Base-by-base conservation (phyloP, 2,888 invertebrate genomes). In the Nemotelus nigrinus region DNA sequence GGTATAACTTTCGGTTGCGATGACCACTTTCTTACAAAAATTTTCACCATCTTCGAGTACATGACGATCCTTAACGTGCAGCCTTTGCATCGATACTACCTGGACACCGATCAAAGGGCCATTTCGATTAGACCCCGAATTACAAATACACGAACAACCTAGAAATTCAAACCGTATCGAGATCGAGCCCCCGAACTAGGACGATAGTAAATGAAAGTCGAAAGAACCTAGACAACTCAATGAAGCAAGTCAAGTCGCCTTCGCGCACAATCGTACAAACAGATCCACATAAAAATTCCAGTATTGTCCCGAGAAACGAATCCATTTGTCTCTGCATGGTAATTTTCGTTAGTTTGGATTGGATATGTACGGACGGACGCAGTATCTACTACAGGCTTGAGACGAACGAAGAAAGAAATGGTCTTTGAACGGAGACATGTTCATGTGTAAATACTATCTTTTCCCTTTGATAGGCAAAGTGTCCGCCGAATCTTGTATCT, bases 381-480 rank as follows among this genome's bases (percentile, higher is more conserved):
- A 57, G 57, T 10, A 70, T 70, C 50, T 43, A 8, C 8, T 25
- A 53, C 47, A 43, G 6, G 41, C 41, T 55, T 8, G 55, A 70
- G 53, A 25, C 25, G 25, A 43, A 70, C 53, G 50, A 70, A 47
- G 70, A 25, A 55, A 53, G 4, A 65, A 65, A 7, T 65, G 65
- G 41, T 47, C 65, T 65, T 65, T 65, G 65, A n/a, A 25, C 44
- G 4, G 41, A 47, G 47, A 39, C 70, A 50, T 70, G 53, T 6
- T 43, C 70, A 41, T 70, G 55, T 70, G 70, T 55, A 70, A 70
- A 70, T 70, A 53, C 47, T 67, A 67, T 67, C 67, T 70, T 70
- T 70, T 55, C 10, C 55, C 41, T n/a, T 7, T 41, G 70, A 70
- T 70, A 67, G 67, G 47, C 67, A 48, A 60, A 67, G 67, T 25